Conservation (phyloP, 1,140 invertebrate species). For the Atta texana region DNA sequence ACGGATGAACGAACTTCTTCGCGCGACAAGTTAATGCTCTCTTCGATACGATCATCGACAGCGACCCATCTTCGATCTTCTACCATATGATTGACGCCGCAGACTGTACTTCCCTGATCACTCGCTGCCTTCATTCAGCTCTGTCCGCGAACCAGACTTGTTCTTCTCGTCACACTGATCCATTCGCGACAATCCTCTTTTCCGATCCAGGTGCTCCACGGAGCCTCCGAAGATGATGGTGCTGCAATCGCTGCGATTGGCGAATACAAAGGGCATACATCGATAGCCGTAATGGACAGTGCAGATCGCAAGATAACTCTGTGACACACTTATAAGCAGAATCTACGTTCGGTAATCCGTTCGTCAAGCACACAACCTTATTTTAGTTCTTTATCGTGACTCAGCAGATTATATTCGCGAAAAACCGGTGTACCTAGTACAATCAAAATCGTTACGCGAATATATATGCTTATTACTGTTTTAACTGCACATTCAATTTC, state of each 20-base stretch:
- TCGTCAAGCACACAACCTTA: slow-evolving; percentile 10
- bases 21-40: slow-evolving; percentile 66
- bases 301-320: slow-evolving; percentile 4
- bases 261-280: not conserved
- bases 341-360: not conserved
- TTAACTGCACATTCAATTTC: slow-evolving; percentile 30
- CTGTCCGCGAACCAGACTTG: not conserved
- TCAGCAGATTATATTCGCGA: slow-evolving; percentile 16
- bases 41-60: slow-evolving; percentile 47
- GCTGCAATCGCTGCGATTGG: not conserved
- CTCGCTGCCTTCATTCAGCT: slow-evolving; percentile 11
- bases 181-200: not conserved
- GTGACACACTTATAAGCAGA: not conserved
- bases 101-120: slow-evolving; percentile 21
- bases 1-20: slow-evolving; percentile 29
- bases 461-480: not conserved
- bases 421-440: not conserved
- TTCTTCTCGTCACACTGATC: not conserved
- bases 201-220: slow-evolving; percentile 8
- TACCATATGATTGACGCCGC: not conserved
- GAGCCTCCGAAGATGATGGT: not conserved
- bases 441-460: not conserved
- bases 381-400: slow-evolving; percentile 33
- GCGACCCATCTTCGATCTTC: not conserved
- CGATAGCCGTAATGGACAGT: not conserved